Evolutionary conservation across 2,888 invertebrate species (phyloP), one percentile per base, ranked within the genome.

Genomic region (Ferrisia virgata): DNA sequence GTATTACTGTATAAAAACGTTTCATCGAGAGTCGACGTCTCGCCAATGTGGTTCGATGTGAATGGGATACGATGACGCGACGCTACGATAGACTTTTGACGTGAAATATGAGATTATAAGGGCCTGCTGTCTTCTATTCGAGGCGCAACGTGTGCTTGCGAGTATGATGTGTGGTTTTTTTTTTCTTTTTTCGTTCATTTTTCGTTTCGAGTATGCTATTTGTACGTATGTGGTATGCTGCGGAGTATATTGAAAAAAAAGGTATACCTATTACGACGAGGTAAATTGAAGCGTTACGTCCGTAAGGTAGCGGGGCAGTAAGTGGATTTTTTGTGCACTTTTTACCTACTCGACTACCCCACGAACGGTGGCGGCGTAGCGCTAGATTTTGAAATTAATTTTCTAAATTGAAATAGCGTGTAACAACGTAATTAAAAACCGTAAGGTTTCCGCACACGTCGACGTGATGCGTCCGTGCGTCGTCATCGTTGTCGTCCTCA

Each of bases 31-130:
- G n/a, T n/a, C n/a, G n/a, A n/a, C n/a, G n/a, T n/a, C n/a, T n/a
- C n/a, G n/a, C n/a, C n/a, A n/a, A 36, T 36, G 36, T 36, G 36
- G 47, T 2, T 3, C 5, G 18, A 3, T 3, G 47, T 3, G 0
- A 18, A 18, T 3, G 18, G 5, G 18, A 18, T 47, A 18, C n/a
- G 47, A 18, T 18, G 9, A n/a, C 3, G 18, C n/a, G 3, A 13
- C 43, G 13, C 13, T 43, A 43, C 18, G 47, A 28, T 22, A 13
- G 58, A 13, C 9, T 64, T 64, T 28, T 28, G 58, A 64, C 58
- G 58, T 64, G 58, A 64, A 64, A 64, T 64, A 64, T 64, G 58
- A 64, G 58, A 64, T 64, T 64, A 64, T 64, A 64, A 64, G 58
- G 58, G 58, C 58, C n/a, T n/a, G n/a, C n/a, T n/a, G 25, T 28